Conservation (phyloP, 2,888 invertebrate genomes). For the Ectropis crepuscularia region DNA sequence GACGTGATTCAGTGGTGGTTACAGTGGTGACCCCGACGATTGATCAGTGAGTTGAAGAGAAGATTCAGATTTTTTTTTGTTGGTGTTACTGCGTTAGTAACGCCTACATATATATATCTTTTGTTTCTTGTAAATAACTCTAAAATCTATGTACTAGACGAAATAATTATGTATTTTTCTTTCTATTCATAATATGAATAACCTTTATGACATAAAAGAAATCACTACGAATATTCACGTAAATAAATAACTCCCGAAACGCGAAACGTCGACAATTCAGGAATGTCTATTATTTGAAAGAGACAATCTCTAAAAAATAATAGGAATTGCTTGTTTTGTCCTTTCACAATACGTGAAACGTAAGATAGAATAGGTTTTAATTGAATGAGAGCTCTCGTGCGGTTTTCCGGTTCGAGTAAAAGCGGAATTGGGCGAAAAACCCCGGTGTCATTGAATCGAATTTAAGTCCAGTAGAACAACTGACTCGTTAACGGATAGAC, state of each 20-base stretch:
- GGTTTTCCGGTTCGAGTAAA: constrained; percentile 35
- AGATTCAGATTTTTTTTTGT: too few species aligned
- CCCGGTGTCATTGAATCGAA: constrained; percentile 33
- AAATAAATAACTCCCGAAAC: neutral
- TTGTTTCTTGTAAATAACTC: too few species aligned
- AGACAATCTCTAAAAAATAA: constrained; percentile 34
- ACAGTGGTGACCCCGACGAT: too few species aligned
- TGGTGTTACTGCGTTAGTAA: too few species aligned
- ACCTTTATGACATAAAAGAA: too few species aligned
- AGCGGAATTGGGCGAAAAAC: constrained; percentile 34
- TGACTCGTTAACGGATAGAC: constrained; percentile 36
- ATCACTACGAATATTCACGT: too few species aligned
- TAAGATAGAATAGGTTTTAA: constrained; percentile 40
- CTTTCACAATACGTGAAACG: constrained; percentile 32
- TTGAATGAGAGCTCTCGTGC: constrained; percentile 39
- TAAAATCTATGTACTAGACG: too few species aligned
- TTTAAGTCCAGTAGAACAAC: constrained; percentile 31
- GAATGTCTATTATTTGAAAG: constrained; percentile 4
- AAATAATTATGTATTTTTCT: too few species aligned
- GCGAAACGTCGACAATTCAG: neutral
- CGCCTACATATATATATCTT: too few species aligned
- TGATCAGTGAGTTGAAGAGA: too few species aligned
- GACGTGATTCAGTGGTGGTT: too few species aligned
- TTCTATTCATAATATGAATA: too few species aligned
- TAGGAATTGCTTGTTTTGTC: constrained; percentile 30